Base-by-base conservation (phyloP, 2,888 invertebrate genomes). In the Carcina quercana region DNA sequence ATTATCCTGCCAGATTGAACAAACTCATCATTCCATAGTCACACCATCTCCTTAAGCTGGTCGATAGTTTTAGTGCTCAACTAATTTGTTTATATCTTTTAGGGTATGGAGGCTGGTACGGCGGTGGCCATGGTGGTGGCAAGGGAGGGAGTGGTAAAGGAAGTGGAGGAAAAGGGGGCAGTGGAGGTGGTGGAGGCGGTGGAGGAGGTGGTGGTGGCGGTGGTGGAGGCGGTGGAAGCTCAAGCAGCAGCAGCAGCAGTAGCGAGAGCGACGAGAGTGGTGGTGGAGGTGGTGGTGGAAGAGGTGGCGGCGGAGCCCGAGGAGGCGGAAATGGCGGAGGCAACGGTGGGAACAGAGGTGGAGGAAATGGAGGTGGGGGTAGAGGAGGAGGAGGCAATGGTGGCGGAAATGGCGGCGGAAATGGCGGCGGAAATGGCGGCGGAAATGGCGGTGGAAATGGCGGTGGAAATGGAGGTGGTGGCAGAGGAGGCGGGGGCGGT, bases 211-310 rank as follows among this genome's bases (percentile, higher is more conserved):
- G 43, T 3, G 44, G 44, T 0, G 44, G 54, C 1, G 37, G 51
- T 25, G 54, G 50, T 20, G 45, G 55, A 3, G 50, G 59, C 36
- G 29, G 40, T 5, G 34, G 39, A 2, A 40, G 42, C 3, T 40
- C 34, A n/a, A 45, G 46, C 8, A 28, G 46, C 37, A 10, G 37
- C 34, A 38, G 42, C 13, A 35, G 40, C 7, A 38, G 40, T 5
- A 33, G 40, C 6, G 42, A 37, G 2, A 38, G 44, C 4, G 21
- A 10, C 4, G 7, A n/a, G n/a, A 19, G n/a, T 19, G 15, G 13
- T 10, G 21, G 21, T n/a, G 24, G 30, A n/a, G n/a, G 10, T 8
- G 24, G 24, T 24, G 15, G 15, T n/a, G 19, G 30, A 8, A n/a
- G 13, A 5, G 17, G 25, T n/a, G 25, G 30, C 4, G 29, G 29